These are phyloP conservation scores for Alauda arvensis DNA, from an alignment of 2,797 vertebrate species.

Conservation along the genomic window DNA sequence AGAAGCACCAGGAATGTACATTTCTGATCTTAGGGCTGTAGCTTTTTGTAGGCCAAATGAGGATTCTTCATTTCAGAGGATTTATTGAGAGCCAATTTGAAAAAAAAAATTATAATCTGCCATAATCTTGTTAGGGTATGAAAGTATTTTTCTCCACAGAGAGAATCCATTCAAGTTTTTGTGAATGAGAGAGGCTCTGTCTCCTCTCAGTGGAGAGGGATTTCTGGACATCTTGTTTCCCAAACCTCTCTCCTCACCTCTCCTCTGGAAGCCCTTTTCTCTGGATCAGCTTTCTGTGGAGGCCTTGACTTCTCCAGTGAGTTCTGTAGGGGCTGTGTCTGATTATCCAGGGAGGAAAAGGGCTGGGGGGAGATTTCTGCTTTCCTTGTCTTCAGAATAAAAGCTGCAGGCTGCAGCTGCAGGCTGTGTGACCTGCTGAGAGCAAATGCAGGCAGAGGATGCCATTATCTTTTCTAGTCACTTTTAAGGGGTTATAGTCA, in stretches of 20 bases:
- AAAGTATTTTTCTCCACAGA: neutral
- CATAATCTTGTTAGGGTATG: slow-evolving; percentile 8
- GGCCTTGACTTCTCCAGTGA: neutral
- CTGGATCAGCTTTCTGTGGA: neutral
- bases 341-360: neutral
- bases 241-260: neutral
- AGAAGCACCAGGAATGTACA: neutral
- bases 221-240: neutral
- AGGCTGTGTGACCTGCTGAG: neutral
- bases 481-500: neutral
- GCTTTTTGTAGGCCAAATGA: slow-evolving; percentile 1
- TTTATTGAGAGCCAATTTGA: slow-evolving; percentile 1
- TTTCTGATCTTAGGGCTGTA: neutral
- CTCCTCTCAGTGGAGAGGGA: neutral
- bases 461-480: neutral
- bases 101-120: neutral
- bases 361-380: neutral
- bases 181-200: neutral
- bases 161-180: neutral
- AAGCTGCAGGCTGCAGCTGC: neutral
- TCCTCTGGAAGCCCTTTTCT: neutral
- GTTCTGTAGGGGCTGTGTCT: neutral
- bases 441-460: neutral
- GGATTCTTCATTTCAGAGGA: slow-evolving; percentile 13
- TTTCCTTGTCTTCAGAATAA: neutral